Percentiles rank a stretch among this genome's conserved stretches.
phyloP scores from a whole-genome alignment of 2,113 vertebrate species.

The Festucalex cinctus region DNA sequence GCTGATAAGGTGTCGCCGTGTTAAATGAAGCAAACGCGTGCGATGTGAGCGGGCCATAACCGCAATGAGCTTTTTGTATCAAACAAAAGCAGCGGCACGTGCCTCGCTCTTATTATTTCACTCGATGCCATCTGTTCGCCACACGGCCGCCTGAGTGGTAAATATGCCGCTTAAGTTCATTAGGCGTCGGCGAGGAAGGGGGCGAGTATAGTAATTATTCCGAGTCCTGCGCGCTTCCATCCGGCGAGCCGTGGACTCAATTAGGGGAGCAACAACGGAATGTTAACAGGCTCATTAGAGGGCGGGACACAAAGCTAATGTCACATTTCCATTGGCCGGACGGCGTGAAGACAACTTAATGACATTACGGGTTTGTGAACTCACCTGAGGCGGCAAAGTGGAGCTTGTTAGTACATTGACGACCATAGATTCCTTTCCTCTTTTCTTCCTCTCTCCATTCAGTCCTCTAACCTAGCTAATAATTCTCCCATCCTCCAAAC shows the following conservation, averaged over 20 bases:
- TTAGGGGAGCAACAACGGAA: slow-evolving; percentile 71
- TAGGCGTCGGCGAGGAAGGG: slow-evolving; percentile 63
- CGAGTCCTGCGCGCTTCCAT: slow-evolving; percentile 45
- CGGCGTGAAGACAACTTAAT: not conserved
- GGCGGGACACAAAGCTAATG: slow-evolving; percentile 70
- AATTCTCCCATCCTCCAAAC: not conserved
- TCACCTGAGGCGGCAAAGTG: not conserved
- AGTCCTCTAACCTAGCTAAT: no score
- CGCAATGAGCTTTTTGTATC: not conserved
- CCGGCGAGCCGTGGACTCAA: slow-evolving; percentile 66
- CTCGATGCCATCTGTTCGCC: slow-evolving; percentile 20
- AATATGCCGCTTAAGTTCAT: slow-evolving; percentile 69
- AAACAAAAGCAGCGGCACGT: not conserved
- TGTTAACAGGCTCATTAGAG: slow-evolving; percentile 76
- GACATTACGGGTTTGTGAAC: not conserved
- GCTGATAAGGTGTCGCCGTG: not conserved
- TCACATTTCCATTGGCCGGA: slow-evolving; percentile 65
- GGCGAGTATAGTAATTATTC: slow-evolving; percentile 59
- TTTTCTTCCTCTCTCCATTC: not conserved
- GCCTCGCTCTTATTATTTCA: slow-evolving; percentile 12
- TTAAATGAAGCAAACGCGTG: not conserved
- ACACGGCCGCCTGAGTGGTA: slow-evolving; percentile 46
- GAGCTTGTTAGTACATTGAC: not conserved
- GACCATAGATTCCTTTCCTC: not conserved
- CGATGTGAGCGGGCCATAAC: not conserved